These are phyloP conservation scores for Erpetoichthys calabaricus DNA, from an alignment of 2,797 vertebrate genomes.

Conservation along the genomic window DNA sequence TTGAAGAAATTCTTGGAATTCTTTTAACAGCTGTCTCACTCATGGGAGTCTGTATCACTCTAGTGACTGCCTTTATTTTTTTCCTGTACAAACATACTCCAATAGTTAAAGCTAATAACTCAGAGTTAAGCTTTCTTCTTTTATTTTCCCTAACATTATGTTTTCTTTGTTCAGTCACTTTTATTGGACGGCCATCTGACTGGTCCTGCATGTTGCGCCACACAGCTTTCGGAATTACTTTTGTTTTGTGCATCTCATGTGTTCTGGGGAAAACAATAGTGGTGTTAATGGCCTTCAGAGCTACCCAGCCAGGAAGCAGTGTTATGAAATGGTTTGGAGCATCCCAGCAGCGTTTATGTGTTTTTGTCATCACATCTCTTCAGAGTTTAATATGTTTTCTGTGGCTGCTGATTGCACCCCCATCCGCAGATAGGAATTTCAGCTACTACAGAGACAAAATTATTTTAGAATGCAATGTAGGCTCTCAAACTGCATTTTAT, in stretches of 20 bases:
- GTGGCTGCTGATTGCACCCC: constrained; percentile 29
- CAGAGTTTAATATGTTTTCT: constrained; percentile 32
- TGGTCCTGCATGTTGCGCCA: constrained; percentile 6
- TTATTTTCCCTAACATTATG: constrained; percentile 2
- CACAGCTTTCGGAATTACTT: constrained; percentile 1
- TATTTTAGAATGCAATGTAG: constrained; percentile 31
- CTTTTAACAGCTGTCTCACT: constrained; percentile 32
- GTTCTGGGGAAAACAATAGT: constrained; percentile 8
- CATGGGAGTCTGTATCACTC: constrained; percentile 28
- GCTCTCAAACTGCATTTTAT: constrained; percentile 31
- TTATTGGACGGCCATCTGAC: constrained; percentile 3
- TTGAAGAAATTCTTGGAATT: constrained; percentile 38
- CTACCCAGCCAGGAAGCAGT: constrained; percentile 2
- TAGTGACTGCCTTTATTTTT: constrained; percentile 6
- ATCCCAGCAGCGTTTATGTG: constrained; percentile 24
- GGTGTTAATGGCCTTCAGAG: constrained; percentile 8
- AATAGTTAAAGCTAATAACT: constrained; percentile 23
- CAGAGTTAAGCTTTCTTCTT: constrained; percentile 8
- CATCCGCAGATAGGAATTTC: constrained; percentile 28
- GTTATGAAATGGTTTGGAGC: constrained; percentile 10
- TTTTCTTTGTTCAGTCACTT: constrained; percentile 4
- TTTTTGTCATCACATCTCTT: constrained; percentile 31
- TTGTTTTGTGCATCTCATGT: constrained; percentile 5
- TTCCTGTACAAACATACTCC: constrained; percentile 28
- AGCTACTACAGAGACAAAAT: constrained; percentile 29